phyloP scores from a whole-genome alignment of 2,797 vertebrate species.

The Poecilia velifera region DNA sequence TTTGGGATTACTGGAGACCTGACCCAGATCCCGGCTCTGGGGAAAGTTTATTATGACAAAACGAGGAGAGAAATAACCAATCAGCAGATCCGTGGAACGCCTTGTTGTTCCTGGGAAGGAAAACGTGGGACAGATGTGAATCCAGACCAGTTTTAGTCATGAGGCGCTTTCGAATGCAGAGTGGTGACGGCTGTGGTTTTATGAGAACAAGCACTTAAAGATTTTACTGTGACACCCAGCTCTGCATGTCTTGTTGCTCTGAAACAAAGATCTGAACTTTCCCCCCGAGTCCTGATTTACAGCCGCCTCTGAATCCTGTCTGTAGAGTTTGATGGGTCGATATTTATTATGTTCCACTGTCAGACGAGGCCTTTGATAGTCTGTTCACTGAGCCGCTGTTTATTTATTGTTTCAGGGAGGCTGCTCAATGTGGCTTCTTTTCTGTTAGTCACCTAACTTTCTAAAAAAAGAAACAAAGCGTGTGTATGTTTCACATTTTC shows the following conservation, averaged over 20 bases:
- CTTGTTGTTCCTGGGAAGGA: conserved; percentile 7
- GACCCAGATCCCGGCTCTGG: not conserved
- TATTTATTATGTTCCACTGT: conserved; percentile 10
- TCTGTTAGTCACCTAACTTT: not conserved
- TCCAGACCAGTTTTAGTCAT: not conserved
- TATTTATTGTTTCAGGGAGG: conserved; percentile 15
- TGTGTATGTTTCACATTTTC: conserved; percentile 6
- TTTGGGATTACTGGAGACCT: not conserved
- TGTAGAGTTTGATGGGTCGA: conserved; percentile 5
- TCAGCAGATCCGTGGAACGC: not conserved
- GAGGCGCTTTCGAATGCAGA: not conserved
- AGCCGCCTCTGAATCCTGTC: conserved; percentile 14
- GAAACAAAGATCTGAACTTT: conserved; percentile 2
- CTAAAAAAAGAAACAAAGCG: not conserved
- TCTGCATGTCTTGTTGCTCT: not conserved
- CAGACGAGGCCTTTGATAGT: conserved; percentile 3
- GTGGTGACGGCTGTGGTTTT: not conserved
- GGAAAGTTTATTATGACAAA: conserved; percentile 5
- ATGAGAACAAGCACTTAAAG: conserved; percentile 18
- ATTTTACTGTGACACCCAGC: conserved; percentile 18
- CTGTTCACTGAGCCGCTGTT: conserved; percentile 17
- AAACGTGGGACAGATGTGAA: conserved; percentile 41
- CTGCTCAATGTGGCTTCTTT: conserved; percentile 8
- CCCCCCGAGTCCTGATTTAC: conserved; percentile 14
- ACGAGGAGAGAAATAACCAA: conserved; percentile 4